Evolutionary conservation across 2,113 vertebrate species (phyloP).

Genomic region (rabbit (Oryctolagus cuniculus)): DNA sequence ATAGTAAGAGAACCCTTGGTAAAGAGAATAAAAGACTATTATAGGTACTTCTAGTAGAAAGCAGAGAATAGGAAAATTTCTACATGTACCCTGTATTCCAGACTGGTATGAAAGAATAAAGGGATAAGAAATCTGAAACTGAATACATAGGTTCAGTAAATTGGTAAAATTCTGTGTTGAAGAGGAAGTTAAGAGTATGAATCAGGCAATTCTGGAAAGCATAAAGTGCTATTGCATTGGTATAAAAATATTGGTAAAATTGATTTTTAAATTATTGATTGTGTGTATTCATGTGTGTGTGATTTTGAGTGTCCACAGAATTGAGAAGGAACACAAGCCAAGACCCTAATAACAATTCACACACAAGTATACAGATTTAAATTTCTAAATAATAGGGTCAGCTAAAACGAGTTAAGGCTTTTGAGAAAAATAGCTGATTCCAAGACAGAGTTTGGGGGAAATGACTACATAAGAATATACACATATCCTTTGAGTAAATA

Average conservation of each 20-base stretch:
- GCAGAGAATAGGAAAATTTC: neutral
- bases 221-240: neutral
- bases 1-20: neutral
- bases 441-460: neutral
- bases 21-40: neutral
- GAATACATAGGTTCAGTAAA: neutral
- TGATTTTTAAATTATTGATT: neutral
- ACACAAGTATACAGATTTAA: neutral
- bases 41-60: neutral
- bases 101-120: neutral
- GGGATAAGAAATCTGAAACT: neutral
- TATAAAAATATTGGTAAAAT: neutral
- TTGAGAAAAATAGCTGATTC: neutral
- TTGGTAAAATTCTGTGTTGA: neutral
- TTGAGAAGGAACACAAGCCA: neutral
- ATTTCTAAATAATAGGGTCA: neutral
- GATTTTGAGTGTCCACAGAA: neutral
- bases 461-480: neutral
- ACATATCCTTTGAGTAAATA: neutral
- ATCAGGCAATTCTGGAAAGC: neutral
- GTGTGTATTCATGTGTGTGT: neutral
- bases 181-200: neutral
- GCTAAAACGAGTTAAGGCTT: neutral
- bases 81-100: neutral
- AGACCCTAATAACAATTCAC: neutral